phyloP scores from a whole-genome alignment of 2,888 invertebrate genomes.

The Ochropleura plecta region DNA sequence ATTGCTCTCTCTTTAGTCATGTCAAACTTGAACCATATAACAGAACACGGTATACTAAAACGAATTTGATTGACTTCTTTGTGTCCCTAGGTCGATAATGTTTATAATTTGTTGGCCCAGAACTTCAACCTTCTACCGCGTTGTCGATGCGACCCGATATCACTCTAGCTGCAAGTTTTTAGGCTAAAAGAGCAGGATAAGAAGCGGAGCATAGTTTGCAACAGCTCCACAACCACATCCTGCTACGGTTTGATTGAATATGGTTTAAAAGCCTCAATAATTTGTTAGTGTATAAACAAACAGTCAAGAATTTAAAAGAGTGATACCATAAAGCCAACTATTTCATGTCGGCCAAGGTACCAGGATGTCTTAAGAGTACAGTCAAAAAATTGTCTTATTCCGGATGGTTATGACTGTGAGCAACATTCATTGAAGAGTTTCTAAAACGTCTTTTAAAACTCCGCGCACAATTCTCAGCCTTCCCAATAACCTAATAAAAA shows the following conservation, averaged over 20 bases:
- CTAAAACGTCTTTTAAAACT: not conserved
- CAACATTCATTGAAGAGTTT: not conserved
- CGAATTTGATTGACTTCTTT: not conserved
- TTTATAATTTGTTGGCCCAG: too few relatives aligned
- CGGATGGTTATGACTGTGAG: not conserved
- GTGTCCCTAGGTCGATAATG: too few relatives aligned
- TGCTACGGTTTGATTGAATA: not conserved
- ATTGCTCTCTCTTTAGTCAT: not conserved
- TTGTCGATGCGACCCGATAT: too few relatives aligned
- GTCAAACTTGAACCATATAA: not conserved
- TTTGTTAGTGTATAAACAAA: not conserved
- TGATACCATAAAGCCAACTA: not conserved
- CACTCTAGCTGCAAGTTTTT: too few relatives aligned
- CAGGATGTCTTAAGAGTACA: not conserved
- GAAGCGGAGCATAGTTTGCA: too few relatives aligned
- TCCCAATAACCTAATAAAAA: constrained; percentile 16
- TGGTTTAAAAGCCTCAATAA: not conserved
- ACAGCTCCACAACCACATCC: too few relatives aligned
- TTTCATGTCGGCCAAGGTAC: not conserved
- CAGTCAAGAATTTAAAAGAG: not conserved
- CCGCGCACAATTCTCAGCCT: not conserved
- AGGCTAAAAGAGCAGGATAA: too few relatives aligned
- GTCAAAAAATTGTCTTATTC: not conserved
- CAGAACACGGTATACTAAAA: not conserved
- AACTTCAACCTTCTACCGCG: too few relatives aligned